These are phyloP conservation scores for Lysandra bellargus DNA, from an alignment of 2,888 invertebrate species.

Conservation along the genomic window DNA sequence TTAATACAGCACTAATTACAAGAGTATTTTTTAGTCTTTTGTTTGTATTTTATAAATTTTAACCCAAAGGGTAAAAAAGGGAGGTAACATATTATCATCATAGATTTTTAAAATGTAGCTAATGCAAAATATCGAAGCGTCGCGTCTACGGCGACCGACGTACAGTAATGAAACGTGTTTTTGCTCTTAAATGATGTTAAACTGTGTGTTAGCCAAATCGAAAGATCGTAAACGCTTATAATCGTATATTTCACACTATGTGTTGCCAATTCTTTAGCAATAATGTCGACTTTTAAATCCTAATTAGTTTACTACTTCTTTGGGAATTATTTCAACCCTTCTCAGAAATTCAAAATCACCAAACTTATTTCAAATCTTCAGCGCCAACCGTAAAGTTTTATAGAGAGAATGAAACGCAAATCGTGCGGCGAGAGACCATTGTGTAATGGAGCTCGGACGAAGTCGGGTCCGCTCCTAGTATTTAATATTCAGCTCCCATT, in stretches of 20 bases:
- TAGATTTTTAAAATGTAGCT: too few species aligned
- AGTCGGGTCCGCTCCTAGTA: constrained; percentile 10
- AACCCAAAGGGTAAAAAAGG: too few species aligned
- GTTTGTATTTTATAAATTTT: too few species aligned
- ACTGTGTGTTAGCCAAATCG: neutral
- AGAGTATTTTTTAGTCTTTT: too few species aligned
- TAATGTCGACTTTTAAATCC: neutral
- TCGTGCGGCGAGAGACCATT: constrained; percentile 15
- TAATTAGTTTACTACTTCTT: neutral
- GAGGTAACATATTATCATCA: too few species aligned
- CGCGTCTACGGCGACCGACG: too few species aligned
- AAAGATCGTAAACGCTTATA: neutral
- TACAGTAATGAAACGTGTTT: too few species aligned
- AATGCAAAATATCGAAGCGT: too few species aligned
- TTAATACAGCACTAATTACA: too few species aligned
- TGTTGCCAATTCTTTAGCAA: neutral
- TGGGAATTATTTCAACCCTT: neutral
- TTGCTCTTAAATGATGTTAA: too few species aligned
- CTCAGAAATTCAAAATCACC: constrained; percentile 7
- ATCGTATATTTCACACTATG: neutral
- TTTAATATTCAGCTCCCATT: constrained; percentile 25
- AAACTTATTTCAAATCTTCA: constrained; percentile 16
- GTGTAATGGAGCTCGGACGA: constrained; percentile 6
- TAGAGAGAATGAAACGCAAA: constrained; percentile 5
- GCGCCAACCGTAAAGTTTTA: constrained; percentile 11